A percentile compares a stretch with the other conserved stretches of the same genome.
phyloP scores from a whole-genome alignment of 2,797 vertebrate genomes.

The Sebastes alutus region DNA sequence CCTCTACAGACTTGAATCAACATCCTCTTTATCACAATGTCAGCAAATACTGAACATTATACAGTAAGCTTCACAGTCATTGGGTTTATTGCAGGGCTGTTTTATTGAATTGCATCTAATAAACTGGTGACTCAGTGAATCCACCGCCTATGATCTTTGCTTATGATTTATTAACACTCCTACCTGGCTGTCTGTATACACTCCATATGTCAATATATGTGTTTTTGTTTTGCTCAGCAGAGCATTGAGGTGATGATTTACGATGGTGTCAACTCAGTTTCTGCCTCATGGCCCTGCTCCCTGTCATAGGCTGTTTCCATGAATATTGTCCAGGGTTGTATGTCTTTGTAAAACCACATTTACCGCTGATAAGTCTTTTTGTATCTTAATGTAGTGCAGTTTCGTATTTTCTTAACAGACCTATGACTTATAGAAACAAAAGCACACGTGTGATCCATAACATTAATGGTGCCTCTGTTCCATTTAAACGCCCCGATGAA shows the following conservation, averaged over 20 bases:
- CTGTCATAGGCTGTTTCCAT: not conserved
- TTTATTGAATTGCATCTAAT: slow-evolving; percentile 29
- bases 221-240: slow-evolving; percentile 49
- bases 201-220: slow-evolving; percentile 8
- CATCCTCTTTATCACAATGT: not conserved
- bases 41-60: slow-evolving; percentile 16
- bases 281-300: not conserved
- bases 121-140: slow-evolving; percentile 26
- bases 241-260: slow-evolving; percentile 38
- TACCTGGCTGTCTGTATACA: slow-evolving; percentile 3
- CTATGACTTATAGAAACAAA: not conserved
- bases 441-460: slow-evolving; percentile 1
- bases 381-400: not conserved
- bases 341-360: not conserved
- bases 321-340: not conserved
- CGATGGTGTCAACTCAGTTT: slow-evolving; percentile 7
- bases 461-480: slow-evolving; percentile 5
- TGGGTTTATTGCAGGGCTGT: slow-evolving; percentile 10
- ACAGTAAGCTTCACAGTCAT: not conserved
- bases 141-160: slow-evolving; percentile 1
- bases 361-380: not conserved
- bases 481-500: not conserved
- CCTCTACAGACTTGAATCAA: not conserved
- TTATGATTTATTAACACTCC: slow-evolving; percentile 27
- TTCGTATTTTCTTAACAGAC: not conserved